Conservation (phyloP, 1,140 invertebrate species). For the Listronotus oregonensis region DNA sequence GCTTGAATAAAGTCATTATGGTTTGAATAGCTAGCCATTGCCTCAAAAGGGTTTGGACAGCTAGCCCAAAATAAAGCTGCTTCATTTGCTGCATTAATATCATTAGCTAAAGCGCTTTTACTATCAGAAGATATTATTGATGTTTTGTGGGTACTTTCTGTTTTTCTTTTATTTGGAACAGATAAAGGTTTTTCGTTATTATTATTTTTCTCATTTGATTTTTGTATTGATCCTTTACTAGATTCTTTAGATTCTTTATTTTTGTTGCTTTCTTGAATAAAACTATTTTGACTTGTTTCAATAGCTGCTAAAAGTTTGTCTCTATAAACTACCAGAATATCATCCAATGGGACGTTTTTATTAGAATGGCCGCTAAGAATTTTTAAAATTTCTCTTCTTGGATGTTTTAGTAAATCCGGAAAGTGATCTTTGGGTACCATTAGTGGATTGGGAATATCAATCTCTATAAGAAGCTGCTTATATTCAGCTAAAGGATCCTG, state of each 20-base stretch:
- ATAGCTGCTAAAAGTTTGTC: slow-evolving; percentile 68
- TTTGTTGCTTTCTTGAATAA: background rate
- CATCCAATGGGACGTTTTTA: slow-evolving; percentile 46
- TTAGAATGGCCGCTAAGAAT: slow-evolving; percentile 60
- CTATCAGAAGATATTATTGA: slow-evolving; percentile 43
- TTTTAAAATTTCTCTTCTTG: slow-evolving; percentile 75
- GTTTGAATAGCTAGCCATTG: slow-evolving; percentile 44
- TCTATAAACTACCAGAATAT: slow-evolving; percentile 70
- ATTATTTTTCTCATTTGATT: slow-evolving; percentile 35
- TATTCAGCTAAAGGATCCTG: slow-evolving; percentile 71
- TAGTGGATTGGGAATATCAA: slow-evolving; percentile 78
- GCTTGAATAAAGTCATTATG: slow-evolving; percentile 60
- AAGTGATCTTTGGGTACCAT: slow-evolving; percentile 76
- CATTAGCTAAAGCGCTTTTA: slow-evolving; percentile 57
- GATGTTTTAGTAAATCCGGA: slow-evolving; percentile 70
- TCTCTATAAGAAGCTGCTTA: slow-evolving; percentile 70
- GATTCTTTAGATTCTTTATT: background rate
- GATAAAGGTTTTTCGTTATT: slow-evolving; percentile 15
- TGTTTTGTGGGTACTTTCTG: background rate
- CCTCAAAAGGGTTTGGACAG: slow-evolving; percentile 67
- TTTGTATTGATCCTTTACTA: slow-evolving; percentile 4
- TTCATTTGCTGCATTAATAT: slow-evolving; percentile 69
- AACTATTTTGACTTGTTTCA: slow-evolving; percentile 68
- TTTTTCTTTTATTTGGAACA: slow-evolving; percentile 10
- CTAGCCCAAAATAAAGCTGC: slow-evolving; percentile 71